These are phyloP conservation scores for Unio delphinus DNA, from an alignment of 2,888 invertebrate species.

Conservation along the genomic window DNA sequence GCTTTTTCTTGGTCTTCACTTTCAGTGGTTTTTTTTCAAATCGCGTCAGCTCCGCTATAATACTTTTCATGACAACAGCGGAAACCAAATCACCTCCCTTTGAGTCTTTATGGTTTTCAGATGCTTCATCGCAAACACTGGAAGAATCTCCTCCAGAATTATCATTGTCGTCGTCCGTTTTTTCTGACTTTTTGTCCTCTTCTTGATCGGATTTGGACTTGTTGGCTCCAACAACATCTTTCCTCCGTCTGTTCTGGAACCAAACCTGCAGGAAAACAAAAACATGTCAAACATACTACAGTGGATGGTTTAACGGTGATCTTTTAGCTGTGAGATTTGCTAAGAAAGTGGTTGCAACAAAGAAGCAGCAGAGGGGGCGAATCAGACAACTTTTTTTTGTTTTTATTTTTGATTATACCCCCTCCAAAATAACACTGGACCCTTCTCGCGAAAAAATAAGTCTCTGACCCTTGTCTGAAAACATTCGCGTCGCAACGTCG, in stretches of 20 bases:
- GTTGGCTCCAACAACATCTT: slow-evolving; percentile 58
- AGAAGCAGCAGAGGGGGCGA: no score
- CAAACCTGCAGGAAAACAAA: slow-evolving; percentile 56
- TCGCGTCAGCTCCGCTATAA: slow-evolving; percentile 57
- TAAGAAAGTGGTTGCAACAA: no score
- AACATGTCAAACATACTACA: neutral
- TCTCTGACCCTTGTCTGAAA: no score
- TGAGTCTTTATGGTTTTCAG: slow-evolving; percentile 13
- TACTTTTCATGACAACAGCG: slow-evolving; percentile 55
- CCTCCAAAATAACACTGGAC: no score
- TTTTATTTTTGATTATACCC: no score
- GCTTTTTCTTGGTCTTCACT: slow-evolving; percentile 50
- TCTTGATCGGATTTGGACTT: slow-evolving; percentile 19
- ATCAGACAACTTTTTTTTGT: no score
- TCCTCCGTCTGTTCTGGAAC: slow-evolving; percentile 69
- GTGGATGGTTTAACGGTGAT: no score
- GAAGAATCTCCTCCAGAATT: slow-evolving; percentile 14
- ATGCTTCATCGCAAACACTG: neutral
- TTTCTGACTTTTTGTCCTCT: slow-evolving; percentile 14
- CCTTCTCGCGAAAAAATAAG: no score
- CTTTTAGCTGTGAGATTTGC: no score
- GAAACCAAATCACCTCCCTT: slow-evolving; percentile 52
- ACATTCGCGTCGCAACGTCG: no score
- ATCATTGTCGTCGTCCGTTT: slow-evolving; percentile 16
- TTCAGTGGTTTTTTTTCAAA: slow-evolving; percentile 54